Percentiles rank a stretch among this genome's conserved stretches.
phyloP scores from a whole-genome alignment of 2,797 vertebrate genomes.

The Lacerta bilineata region DNA sequence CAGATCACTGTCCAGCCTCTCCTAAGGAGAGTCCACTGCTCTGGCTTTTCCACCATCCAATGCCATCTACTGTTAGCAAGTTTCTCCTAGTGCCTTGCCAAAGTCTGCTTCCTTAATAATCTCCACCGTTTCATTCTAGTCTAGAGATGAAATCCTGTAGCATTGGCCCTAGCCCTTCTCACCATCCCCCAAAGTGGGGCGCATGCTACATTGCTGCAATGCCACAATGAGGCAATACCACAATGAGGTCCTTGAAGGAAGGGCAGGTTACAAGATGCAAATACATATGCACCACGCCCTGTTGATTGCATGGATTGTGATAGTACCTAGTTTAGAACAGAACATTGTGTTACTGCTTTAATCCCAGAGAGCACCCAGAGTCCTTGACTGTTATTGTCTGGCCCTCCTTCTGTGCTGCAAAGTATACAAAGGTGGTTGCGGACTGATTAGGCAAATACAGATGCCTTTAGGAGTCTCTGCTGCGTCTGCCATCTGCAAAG shows the following conservation, averaged over 20 bases:
- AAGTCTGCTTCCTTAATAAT: background rate
- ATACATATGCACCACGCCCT: background rate
- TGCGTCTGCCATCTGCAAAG: conserved; percentile 43
- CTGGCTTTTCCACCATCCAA: background rate
- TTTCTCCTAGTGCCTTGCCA: background rate
- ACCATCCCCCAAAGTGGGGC: background rate
- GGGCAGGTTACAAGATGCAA: background rate
- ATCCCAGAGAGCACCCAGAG: background rate
- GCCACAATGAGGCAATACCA: background rate
- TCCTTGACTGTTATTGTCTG: background rate
- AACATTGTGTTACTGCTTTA: background rate
- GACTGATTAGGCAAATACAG: background rate
- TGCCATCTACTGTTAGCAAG: background rate
- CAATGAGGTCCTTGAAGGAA: background rate
- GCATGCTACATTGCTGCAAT: background rate
- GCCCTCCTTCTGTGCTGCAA: background rate
- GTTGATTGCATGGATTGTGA: background rate
- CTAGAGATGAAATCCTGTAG: background rate
- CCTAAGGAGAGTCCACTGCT: too few species aligned
- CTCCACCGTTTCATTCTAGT: background rate
- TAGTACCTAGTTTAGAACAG: background rate
- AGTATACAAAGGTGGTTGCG: background rate
- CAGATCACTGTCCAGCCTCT: too few species aligned
- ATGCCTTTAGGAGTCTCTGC: background rate
- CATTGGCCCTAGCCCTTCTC: background rate